phyloP scores from a whole-genome alignment of 2,888 invertebrate species.

The Rhopalosiphum nymphaeae region DNA sequence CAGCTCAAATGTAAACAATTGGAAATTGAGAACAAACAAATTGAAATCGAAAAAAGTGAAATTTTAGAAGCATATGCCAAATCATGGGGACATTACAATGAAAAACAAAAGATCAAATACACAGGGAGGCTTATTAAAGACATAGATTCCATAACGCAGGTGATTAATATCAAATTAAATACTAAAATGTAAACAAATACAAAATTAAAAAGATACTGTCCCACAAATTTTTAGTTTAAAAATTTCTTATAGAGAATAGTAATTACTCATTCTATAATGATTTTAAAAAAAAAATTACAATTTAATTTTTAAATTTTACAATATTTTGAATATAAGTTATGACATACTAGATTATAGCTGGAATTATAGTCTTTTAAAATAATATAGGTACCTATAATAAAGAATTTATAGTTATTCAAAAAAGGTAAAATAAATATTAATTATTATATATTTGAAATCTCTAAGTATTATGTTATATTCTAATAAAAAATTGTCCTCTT shows the following conservation, averaged over 20 bases:
- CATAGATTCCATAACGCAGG: constrained; percentile 42
- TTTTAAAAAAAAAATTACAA: neutral
- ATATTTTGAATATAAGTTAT: neutral
- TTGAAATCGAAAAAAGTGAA: constrained; percentile 22
- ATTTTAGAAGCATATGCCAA: constrained; percentile 54
- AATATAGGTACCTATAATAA: neutral
- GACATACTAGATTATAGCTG: neutral
- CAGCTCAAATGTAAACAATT: constrained; percentile 33
- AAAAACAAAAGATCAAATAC: constrained; percentile 57
- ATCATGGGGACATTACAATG: constrained; percentile 55
- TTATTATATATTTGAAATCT: neutral
- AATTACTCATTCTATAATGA: neutral
- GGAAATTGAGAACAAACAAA: constrained; percentile 27
- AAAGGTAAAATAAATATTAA: neutral
- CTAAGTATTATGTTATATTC: neutral
- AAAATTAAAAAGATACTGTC: neutral
- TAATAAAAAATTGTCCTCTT: neutral
- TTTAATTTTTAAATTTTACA: neutral
- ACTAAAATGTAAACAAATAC: neutral
- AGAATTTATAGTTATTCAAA: neutral
- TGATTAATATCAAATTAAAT: neutral
- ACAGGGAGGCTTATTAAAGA: constrained; percentile 50
- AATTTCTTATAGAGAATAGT: neutral
- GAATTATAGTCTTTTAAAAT: neutral
- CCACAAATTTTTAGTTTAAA: neutral